Base-by-base conservation (phyloP, 1,140 invertebrate species). In the Scaptomyza graminum region DNA sequence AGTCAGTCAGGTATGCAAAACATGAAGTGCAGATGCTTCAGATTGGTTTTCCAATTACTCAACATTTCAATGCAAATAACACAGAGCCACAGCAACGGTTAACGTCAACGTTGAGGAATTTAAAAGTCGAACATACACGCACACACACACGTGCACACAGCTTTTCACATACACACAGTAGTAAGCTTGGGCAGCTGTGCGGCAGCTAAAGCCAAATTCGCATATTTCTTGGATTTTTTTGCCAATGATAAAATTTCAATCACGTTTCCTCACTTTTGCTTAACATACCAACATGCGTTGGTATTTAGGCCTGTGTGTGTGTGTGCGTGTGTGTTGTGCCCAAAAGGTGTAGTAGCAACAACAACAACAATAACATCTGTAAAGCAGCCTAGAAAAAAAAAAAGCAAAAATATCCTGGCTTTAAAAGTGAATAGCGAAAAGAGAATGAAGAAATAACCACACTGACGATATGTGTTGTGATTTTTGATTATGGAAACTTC, bases 21-120 rank as follows among this genome's bases (percentile, higher is more conserved):
- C 82, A 85, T 85, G 81, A 80, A 81, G 66, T 80, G 82, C 82
- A 85, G 82, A 87, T 85, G 81, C 81, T 85, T 87, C 81, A 85
- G 82, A 87, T 85, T 85, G 81, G 82, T 85, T 85, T 85, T 85
- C 82, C 81, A 85, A 85, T 85, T 85, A 85, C 82, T 85, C 81
- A 85, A 85, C 82, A 85, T 85, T 85, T 85, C 81, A 85, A 85
- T 85, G 82, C 81, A 85, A 87, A 85, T 87, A 85, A 63, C 81
- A 66, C 47, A 56, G 46, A 69, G 52, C 44, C 68, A 81, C 64
- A 51, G 57, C 57, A 54, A 73, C 57, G 70, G 70, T 73, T 73
- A 73, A 73, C 70, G 70, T 64, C 64, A 72, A 49, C 63, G 69
- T 61, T 67, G 49, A 67, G 69, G 63, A 72, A 67, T 72, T 72